These are phyloP conservation scores for Hyperopisus bebe DNA, from an alignment of 2,113 vertebrate species.

Conservation along the genomic window DNA sequence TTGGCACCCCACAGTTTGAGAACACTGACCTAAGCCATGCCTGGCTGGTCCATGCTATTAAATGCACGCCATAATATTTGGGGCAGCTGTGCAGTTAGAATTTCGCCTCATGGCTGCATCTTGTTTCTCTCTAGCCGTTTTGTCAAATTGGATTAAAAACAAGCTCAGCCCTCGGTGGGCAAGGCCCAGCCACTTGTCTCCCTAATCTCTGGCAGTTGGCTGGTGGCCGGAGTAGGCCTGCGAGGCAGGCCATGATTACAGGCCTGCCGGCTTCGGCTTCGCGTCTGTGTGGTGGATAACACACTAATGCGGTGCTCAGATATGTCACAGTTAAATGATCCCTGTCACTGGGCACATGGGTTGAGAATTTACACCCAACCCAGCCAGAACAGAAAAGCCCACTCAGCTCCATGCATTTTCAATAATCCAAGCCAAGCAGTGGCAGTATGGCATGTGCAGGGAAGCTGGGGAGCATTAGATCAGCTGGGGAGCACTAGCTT, in stretches of 20 bases:
- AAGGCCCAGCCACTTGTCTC: constrained; percentile 99
- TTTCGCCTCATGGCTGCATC: constrained; percentile 99
- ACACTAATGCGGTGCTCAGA: constrained; percentile 89
- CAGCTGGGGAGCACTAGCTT: not conserved
- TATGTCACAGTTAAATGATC: constrained; percentile 81
- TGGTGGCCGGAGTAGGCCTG: constrained; percentile 77
- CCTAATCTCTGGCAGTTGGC: constrained; percentile 99
- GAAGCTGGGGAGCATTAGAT: not conserved
- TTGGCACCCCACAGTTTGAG: not conserved
- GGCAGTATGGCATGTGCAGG: not conserved
- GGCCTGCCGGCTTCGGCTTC: constrained; percentile 88
- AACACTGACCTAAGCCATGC: not conserved
- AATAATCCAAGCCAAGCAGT: not conserved
- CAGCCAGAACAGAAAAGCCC: not conserved
- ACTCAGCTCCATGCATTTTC: not conserved
- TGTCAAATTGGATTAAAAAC: constrained; percentile 99
- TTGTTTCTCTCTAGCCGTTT: constrained; percentile 99
- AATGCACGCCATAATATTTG: constrained; percentile 99
- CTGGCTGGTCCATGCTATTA: constrained; percentile 93
- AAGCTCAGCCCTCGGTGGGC: constrained; percentile 99
- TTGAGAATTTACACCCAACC: not conserved
- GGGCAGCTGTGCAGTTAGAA: constrained; percentile 94
- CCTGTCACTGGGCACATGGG: constrained; percentile 43
- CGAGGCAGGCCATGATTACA: constrained; percentile 67
- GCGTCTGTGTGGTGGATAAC: constrained; percentile 76